Base-by-base conservation (phyloP, 2,113 vertebrate genomes). In the Gila orcuttii region DNA sequence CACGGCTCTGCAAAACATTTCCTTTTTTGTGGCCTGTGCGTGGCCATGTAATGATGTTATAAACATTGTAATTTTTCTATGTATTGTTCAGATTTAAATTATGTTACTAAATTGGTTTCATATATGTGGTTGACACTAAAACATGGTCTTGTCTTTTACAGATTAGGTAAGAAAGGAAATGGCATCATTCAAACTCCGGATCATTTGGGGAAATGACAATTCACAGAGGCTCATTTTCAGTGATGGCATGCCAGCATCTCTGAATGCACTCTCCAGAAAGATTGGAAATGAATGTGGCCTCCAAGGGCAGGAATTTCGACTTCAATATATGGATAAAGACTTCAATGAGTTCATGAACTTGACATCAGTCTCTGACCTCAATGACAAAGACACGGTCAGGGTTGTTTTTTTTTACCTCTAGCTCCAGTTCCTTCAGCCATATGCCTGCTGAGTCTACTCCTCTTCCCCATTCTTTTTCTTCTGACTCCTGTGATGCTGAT, bases 101-200 rank as follows among this genome's bases (percentile, higher is more conserved):
- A 57, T 57, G 55, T 7, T 57, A 66, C 13, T 28, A 25, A 66
- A n/a, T 11, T 3, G 10, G 62, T n/a, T 71, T 71, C 19, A 39
- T 73, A 73, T 64, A 7, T 73, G 2, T 42, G 23, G 36, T 73
- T 42, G 19, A 73, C 69, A 28, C 23, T 52, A 28, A 77, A 77
- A 77, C 23, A 77, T 77, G 75, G 1, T 77, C 45, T 77, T 77
- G 71, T 74, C 15, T 77, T 77, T 55, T 77, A 28, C n/a, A 77
- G 47, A 77, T 52, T 55, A 52, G 74, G 28, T 10, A 74, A 74
- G 39, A 52, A 28, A 28, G 23, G 12, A 76, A 52, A 76, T 76
- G 45, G 45, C 74, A 13, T 73, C 36, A 45, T 77, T 77, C 25
- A 77, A 52, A 52, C 74, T 52, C 7, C 45, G 25, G 17, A 11